Conservation (phyloP, 2,113 vertebrate genomes). For the Elanoides forficatus region DNA sequence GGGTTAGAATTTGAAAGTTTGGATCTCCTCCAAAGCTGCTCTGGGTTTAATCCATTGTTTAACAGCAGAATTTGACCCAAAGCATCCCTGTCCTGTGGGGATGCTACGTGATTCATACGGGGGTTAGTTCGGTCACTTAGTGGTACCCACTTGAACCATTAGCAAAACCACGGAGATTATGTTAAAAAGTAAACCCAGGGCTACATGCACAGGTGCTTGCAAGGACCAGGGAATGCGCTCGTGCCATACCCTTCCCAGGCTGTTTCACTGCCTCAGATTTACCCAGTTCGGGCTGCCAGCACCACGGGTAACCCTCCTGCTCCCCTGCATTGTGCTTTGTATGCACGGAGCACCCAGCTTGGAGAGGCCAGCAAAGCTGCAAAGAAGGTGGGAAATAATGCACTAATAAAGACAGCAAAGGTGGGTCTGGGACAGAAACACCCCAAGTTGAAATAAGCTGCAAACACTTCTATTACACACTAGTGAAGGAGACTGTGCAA, state of each 20-base stretch:
- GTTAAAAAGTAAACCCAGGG: neutral
- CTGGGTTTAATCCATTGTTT: neutral
- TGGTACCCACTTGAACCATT: too few species aligned
- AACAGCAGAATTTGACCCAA: neutral
- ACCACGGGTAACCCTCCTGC: neutral
- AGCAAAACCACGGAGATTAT: neutral
- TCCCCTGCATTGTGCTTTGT: accelerated
- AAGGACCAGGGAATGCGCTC: neutral
- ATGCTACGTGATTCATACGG: accelerated
- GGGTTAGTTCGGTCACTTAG: neutral
- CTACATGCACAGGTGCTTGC: accelerated
- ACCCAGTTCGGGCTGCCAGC: neutral
- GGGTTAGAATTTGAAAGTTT: neutral
- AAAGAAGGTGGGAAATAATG: neutral
- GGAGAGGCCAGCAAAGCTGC: neutral
- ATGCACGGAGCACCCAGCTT: accelerated
- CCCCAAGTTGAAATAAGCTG: neutral
- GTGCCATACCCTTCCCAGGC: neutral
- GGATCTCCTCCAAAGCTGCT: neutral
- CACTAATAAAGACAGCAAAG: neutral
- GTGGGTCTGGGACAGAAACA: neutral
- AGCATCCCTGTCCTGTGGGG: neutral
- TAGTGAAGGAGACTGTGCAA: neutral
- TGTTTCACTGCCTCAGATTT: neutral
- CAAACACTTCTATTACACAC: neutral